Percentiles rank a stretch among this genome's conserved stretches.
These are phyloP conservation scores for Camelus dromedarius DNA, from an alignment of 2,113 vertebrate species.

Conservation along the genomic window DNA sequence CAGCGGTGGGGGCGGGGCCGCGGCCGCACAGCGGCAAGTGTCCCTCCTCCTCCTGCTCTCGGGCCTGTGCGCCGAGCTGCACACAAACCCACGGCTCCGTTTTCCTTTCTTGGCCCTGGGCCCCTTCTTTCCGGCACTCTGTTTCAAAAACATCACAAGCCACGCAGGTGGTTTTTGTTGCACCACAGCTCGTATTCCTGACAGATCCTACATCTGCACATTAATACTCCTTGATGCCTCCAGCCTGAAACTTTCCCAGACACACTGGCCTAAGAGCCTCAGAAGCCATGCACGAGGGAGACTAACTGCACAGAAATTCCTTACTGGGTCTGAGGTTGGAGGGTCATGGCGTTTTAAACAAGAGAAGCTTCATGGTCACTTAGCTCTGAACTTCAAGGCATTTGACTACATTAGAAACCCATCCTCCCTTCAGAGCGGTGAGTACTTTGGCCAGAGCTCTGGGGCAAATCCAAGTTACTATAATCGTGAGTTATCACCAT, in stretches of 20 bases:
- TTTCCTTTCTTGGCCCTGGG: slow-evolving; percentile 85
- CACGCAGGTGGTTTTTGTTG: slow-evolving; percentile 90
- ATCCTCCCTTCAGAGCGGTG: background rate
- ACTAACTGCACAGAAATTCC: slow-evolving; percentile 60
- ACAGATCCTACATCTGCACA: slow-evolving; percentile 89
- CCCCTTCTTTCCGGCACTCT: slow-evolving; percentile 87
- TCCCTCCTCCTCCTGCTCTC: slow-evolving; percentile 53
- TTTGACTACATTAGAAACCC: slow-evolving; percentile 20
- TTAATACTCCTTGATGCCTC: slow-evolving; percentile 86
- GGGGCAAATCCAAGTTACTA: background rate
- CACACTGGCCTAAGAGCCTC: slow-evolving; percentile 87
- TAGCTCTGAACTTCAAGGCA: slow-evolving; percentile 49
- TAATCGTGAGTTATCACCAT: slow-evolving; percentile 46
- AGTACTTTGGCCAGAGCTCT: background rate
- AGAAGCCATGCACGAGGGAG: slow-evolving; percentile 80
- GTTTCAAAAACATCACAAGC: slow-evolving; percentile 87
- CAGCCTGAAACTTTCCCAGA: slow-evolving; percentile 88
- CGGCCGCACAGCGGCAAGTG: background rate
- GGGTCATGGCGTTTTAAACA: slow-evolving; percentile 61
- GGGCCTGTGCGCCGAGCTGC: background rate
- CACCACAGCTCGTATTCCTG: slow-evolving; percentile 91
- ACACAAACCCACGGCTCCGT: slow-evolving; percentile 79
- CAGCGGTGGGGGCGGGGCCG: slow-evolving; percentile 51
- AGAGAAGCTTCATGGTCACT: slow-evolving; percentile 61
- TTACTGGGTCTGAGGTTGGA: slow-evolving; percentile 34